Percentiles rank a stretch among this genome's conserved stretches.
phyloP scores from a whole-genome alignment of 1,140 invertebrate genomes.

The Diachasmimorpha longicaudata region DNA sequence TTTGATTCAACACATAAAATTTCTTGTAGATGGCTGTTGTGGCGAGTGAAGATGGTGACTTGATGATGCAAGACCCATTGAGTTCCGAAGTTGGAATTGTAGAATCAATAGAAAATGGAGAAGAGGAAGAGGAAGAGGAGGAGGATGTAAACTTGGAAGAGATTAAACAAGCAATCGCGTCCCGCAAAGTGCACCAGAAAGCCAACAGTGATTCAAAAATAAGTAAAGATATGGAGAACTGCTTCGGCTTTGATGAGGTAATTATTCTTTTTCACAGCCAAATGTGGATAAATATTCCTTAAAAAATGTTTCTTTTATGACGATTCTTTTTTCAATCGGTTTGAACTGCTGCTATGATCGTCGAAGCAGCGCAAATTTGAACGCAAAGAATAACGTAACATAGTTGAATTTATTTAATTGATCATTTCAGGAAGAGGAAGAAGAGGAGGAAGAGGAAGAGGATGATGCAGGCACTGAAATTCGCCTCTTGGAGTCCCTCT shows the following conservation, averaged over 20 bases:
- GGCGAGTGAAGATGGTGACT: conserved; percentile 58
- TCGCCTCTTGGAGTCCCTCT: conserved; percentile 54
- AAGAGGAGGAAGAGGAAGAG: conserved; percentile 56
- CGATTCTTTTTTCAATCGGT: too few relatives aligned
- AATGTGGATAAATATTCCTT: not conserved
- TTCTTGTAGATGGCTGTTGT: conserved; percentile 56
- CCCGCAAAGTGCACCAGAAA: conserved; percentile 40
- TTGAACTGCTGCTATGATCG: too few relatives aligned
- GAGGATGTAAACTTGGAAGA: conserved; percentile 49
- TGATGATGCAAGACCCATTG: conserved; percentile 61
- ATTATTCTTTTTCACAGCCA: conserved; percentile 10
- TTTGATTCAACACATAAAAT: not conserved
- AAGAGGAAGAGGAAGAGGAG: conserved; percentile 53
- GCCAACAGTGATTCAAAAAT: conserved; percentile 60
- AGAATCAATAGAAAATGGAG: conserved; percentile 44
- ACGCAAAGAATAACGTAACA: too few relatives aligned
- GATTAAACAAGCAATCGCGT: conserved; percentile 43
- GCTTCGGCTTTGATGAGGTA: conserved; percentile 86
- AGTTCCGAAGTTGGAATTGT: conserved; percentile 54
- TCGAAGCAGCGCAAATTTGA: too few relatives aligned
- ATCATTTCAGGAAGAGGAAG: conserved; percentile 44
- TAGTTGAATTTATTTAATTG: too few relatives aligned
- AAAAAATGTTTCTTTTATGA: too few relatives aligned
- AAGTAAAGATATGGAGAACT: conserved; percentile 77
- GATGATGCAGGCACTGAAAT: conserved; percentile 46